A percentile compares a stretch with the other conserved stretches of the same genome.
These are phyloP conservation scores for Leptinotarsa lineolata DNA, from an alignment of 1,140 invertebrate species.

Conservation along the genomic window DNA sequence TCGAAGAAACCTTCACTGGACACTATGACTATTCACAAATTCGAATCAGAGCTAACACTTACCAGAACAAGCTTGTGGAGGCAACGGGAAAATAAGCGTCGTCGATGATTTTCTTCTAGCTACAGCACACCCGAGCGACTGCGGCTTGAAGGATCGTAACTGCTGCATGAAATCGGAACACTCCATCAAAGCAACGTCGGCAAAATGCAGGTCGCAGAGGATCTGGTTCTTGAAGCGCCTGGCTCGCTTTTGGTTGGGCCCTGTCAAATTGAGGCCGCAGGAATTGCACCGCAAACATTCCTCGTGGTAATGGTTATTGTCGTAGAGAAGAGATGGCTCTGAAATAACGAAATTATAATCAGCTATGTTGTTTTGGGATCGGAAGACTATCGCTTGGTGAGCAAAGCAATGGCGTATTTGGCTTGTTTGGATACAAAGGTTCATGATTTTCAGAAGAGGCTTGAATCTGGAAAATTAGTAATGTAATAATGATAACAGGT, in stretches of 20 bases:
- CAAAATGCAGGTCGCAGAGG: conserved; percentile 87
- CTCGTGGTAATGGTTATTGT: conserved; percentile 95
- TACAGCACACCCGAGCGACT: conserved; percentile 90
- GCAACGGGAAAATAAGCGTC: conserved; percentile 90
- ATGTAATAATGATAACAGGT: too few species aligned
- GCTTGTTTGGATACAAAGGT: too few species aligned
- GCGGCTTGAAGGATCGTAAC: conserved; percentile 91
- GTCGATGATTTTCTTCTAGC: conserved; percentile 90
- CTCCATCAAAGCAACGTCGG: conserved; percentile 94
- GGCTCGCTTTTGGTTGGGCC: conserved; percentile 83
- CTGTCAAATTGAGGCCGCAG: conserved; percentile 88
- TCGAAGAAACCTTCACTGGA: too few species aligned
- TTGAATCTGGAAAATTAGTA: too few species aligned
- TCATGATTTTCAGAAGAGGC: too few species aligned
- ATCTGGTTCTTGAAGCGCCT: conserved; percentile 82
- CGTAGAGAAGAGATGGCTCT: conserved; percentile 88
- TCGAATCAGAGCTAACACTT: conserved; percentile 47
- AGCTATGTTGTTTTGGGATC: too few species aligned
- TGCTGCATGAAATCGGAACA: conserved; percentile 96
- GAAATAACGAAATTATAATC: conserved; percentile 53
- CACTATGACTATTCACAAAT: too few species aligned
- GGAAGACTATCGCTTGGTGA: too few species aligned
- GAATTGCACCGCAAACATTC: conserved; percentile 94
- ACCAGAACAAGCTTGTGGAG: conserved; percentile 93
- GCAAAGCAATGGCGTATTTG: too few species aligned